Evolutionary conservation across 2,797 vertebrate genomes (phyloP).

Genomic region (Xiphophorus birchmanni): DNA sequence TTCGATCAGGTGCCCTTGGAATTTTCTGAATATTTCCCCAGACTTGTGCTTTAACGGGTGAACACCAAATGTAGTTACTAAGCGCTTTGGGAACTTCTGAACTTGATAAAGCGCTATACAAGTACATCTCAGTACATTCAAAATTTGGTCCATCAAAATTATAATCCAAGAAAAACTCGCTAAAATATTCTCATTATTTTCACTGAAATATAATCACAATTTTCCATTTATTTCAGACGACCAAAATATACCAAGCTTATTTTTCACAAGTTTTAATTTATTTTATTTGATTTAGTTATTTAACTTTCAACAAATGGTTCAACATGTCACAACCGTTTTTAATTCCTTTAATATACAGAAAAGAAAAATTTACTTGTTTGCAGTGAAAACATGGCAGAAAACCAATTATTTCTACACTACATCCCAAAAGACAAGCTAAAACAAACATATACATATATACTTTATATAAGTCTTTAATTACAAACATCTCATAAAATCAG

Average conservation of each 20-base stretch:
- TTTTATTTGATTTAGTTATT: rapidly evolving
- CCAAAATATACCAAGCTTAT: not conserved
- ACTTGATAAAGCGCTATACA: no score
- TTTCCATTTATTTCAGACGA: not conserved
- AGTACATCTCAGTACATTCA: not conserved
- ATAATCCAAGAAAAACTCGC: not conserved
- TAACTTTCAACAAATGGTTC: not conserved
- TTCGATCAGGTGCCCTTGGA: no score
- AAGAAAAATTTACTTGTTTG: not conserved
- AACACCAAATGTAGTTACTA: no score
- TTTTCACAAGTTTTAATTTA: not conserved
- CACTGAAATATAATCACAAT: not conserved
- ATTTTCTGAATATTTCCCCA: no score
- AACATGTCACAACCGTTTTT: not conserved
- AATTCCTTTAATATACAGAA: not conserved
- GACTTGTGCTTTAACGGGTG: no score
- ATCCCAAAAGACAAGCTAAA: constrained; percentile 2
- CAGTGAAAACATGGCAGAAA: not conserved
- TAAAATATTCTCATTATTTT: not conserved
- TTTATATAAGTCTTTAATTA: not conserved
- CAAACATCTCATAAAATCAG: constrained; percentile 1
- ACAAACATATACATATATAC: not conserved
- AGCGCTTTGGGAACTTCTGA: no score
- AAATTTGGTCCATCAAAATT: not conserved
- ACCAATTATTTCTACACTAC: not conserved